These are phyloP conservation scores for Anableps anableps DNA, from an alignment of 2,797 vertebrate genomes.

Conservation along the genomic window DNA sequence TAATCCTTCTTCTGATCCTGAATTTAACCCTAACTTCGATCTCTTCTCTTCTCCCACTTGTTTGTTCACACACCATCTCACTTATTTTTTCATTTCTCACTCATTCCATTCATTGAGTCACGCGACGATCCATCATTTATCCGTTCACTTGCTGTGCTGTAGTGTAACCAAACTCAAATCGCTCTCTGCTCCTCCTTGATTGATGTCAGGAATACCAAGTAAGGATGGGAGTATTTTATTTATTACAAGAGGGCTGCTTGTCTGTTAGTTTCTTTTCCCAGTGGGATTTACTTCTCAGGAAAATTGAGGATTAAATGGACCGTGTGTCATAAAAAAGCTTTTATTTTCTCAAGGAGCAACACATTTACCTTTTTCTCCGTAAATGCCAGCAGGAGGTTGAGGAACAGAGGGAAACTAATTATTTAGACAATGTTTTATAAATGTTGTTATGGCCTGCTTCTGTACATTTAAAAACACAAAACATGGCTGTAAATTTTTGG, in stretches of 20 bases:
- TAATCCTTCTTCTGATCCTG: conserved; percentile 39
- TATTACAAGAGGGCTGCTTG: conserved; percentile 14
- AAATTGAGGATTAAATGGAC: conserved; percentile 16
- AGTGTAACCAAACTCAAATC: conserved; percentile 35
- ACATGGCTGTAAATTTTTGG: neutral
- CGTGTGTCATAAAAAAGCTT: conserved; percentile 26
- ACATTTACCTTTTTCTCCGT: conserved; percentile 19
- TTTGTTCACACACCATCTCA: conserved; percentile 54
- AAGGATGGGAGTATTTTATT: conserved; percentile 36
- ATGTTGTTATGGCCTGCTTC: neutral
- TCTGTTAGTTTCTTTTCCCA: neutral
- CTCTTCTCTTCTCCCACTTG: conserved; percentile 61
- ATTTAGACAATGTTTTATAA: conserved; percentile 18
- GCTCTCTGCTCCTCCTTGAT: conserved; percentile 48
- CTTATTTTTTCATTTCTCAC: conserved; percentile 48
- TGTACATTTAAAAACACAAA: neutral
- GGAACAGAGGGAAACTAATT: conserved; percentile 11
- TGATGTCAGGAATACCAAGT: conserved; percentile 48
- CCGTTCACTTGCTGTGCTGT: conserved; percentile 42
- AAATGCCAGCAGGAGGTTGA: neutral
- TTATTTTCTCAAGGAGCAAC: conserved; percentile 1
- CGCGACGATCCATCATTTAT: conserved; percentile 52
- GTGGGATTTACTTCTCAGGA: conserved; percentile 5
- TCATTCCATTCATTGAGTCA: conserved; percentile 56
- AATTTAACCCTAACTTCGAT: conserved; percentile 60